A percentile compares a stretch with the other conserved stretches of the same genome.
Conservation (phyloP, 2,113 vertebrate species). For the Xenopus laevis region DNA sequence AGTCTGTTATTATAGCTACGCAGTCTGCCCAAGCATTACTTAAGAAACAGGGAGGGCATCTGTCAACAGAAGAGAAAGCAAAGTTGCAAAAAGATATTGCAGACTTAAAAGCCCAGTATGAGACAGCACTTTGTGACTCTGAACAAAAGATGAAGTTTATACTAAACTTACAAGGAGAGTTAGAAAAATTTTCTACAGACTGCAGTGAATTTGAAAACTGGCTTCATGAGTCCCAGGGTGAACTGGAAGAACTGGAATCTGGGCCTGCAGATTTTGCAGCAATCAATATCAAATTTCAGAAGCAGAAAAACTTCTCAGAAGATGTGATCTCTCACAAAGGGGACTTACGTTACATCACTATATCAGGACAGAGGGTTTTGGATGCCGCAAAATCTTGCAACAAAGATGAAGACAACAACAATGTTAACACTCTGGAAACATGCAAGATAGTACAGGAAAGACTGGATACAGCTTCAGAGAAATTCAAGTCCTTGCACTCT, state of each 20-base stretch:
- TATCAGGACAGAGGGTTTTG: conserved; percentile 89
- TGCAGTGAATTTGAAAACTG: conserved; percentile 84
- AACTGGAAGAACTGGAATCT: conserved; percentile 69
- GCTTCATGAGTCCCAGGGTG: conserved; percentile 79
- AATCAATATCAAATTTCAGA: conserved; percentile 72
- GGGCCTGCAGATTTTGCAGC: conserved; percentile 68
- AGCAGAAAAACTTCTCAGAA: conserved; percentile 89
- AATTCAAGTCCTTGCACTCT: conserved; percentile 80
- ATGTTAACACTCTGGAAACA: conserved; percentile 74
- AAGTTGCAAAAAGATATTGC: conserved; percentile 84
- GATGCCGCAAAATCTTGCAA: conserved; percentile 83
- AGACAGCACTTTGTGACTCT: conserved; percentile 72
- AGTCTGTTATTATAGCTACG: conserved; percentile 85
- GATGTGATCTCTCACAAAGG: conserved; percentile 97
- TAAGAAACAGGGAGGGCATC: conserved; percentile 83
- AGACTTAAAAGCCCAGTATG: conserved; percentile 82
- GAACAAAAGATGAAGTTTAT: conserved; percentile 88
- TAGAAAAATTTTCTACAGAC: conserved; percentile 83
- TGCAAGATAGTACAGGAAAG: conserved; percentile 79
- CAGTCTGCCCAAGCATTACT: conserved; percentile 87
- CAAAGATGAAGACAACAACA: conserved; percentile 56
- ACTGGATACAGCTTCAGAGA: conserved; percentile 73
- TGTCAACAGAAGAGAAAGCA: conserved; percentile 81
- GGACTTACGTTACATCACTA: conserved; percentile 92
- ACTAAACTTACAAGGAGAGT: conserved; percentile 81